phyloP scores from a whole-genome alignment of 2,113 vertebrate species.

The Archilochus colubris region DNA sequence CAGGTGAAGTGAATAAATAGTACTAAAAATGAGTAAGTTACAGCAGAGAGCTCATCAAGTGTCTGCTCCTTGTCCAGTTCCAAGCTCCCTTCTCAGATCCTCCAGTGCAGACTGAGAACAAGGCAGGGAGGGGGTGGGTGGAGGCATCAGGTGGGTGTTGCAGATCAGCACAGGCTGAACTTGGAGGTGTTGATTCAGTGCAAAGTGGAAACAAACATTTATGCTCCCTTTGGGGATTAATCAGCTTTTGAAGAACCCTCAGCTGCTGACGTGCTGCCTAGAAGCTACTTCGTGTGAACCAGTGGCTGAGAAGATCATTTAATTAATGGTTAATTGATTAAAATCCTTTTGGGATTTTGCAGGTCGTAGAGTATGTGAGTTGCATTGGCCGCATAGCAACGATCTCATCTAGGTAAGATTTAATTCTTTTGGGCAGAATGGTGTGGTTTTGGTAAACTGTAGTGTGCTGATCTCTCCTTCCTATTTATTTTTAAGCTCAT shows the following conservation, averaged over 20 bases:
- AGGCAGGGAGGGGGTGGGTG: not conserved
- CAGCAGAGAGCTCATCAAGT: not conserved
- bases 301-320: not conserved
- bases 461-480: not conserved
- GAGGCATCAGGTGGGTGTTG: not conserved
- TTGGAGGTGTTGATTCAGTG: not conserved
- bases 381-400: constrained; percentile 62
- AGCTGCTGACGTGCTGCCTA: not conserved
- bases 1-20: not conserved
- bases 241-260: not conserved
- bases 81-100: not conserved
- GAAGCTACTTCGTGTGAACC: not conserved
- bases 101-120: not conserved
- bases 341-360: constrained; percentile 37
- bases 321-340: not conserved
- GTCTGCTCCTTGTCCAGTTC: not conserved
- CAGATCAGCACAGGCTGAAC: not conserved
- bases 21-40: not conserved
- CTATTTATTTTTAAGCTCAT: not conserved
- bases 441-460: not conserved
- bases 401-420: constrained; percentile 77
- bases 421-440: not conserved
- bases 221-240: not conserved
- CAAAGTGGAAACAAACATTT: not conserved
- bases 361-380: constrained; percentile 70